phyloP scores from a whole-genome alignment of 2,888 invertebrate species.

The Synanthedon vespiformis region DNA sequence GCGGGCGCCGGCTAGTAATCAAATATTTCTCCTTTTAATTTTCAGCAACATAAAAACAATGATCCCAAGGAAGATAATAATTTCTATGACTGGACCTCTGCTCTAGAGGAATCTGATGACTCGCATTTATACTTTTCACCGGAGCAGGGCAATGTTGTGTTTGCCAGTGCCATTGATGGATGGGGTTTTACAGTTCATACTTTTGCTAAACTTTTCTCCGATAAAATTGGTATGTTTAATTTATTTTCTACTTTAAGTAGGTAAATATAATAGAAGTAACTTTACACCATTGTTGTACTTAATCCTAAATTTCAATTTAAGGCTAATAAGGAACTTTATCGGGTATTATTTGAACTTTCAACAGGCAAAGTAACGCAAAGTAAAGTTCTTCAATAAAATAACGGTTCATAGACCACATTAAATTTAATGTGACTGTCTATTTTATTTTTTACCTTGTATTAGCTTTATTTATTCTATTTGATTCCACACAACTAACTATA shows the following conservation, averaged over 20 bases:
- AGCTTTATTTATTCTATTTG: not conserved
- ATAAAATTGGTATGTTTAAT: constrained; percentile 70
- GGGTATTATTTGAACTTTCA: no score
- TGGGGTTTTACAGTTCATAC: constrained; percentile 85
- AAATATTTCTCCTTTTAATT: not conserved
- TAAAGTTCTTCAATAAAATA: no score
- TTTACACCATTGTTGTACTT: no score
- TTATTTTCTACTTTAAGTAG: not conserved
- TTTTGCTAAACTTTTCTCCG: constrained; percentile 83
- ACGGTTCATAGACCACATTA: not conserved
- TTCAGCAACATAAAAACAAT: constrained; percentile 28
- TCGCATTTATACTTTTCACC: constrained; percentile 94
- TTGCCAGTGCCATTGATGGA: constrained; percentile 95
- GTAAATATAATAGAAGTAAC: not conserved
- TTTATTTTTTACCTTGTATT: not conserved
- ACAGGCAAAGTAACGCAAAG: no score
- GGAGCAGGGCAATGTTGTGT: constrained; percentile 93
- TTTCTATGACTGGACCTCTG: constrained; percentile 81
- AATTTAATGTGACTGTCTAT: not conserved
- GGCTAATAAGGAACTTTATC: no score
- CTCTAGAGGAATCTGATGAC: constrained; percentile 85
- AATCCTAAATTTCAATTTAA: no score
- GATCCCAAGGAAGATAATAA: constrained; percentile 40
- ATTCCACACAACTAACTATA: not conserved
- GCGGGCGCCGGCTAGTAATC: no score